Evolutionary conservation across 2,888 invertebrate species (phyloP).

Genomic region (Nomada ferruginata): DNA sequence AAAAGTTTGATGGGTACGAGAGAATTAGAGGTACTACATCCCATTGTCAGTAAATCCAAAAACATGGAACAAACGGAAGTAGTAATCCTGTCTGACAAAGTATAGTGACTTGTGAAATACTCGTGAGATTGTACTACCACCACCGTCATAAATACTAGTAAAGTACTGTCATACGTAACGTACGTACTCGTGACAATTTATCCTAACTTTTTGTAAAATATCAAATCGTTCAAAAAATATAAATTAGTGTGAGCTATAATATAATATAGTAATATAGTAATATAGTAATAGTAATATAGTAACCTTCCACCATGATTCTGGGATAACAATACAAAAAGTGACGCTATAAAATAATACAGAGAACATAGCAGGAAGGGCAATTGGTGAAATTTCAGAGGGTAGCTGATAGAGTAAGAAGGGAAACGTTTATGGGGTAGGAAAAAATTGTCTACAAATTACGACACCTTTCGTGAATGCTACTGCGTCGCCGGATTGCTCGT

Average conservation of each 20-base stretch:
- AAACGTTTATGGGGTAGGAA: neutral
- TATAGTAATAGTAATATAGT: too few species aligned
- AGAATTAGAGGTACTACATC: slow-evolving; percentile 37
- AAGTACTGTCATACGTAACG: neutral
- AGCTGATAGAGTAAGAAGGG: neutral
- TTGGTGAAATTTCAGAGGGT: neutral
- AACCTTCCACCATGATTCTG: too few species aligned
- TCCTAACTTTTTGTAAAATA: too few species aligned
- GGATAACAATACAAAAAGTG: neutral
- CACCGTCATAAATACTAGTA: neutral
- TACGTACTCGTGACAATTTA: too few species aligned
- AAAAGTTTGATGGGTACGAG: slow-evolving; percentile 49
- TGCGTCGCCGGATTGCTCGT: neutral
- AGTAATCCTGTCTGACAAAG: slow-evolving; percentile 11
- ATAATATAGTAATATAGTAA: too few species aligned
- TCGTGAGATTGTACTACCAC: neutral
- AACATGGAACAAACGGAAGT: slow-evolving; percentile 19
- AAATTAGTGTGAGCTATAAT: too few species aligned
- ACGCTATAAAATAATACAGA: neutral
- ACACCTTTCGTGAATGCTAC: neutral
- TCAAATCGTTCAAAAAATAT: too few species aligned
- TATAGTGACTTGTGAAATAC: neutral
- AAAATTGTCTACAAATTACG: neutral
- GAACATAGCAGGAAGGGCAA: neutral
- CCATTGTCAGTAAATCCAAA: slow-evolving; percentile 40